Evolutionary conservation across 2,888 invertebrate genomes (phyloP), one percentile per base, ranked within the genome.

Genomic region (Leptothorax acervorum): DNA sequence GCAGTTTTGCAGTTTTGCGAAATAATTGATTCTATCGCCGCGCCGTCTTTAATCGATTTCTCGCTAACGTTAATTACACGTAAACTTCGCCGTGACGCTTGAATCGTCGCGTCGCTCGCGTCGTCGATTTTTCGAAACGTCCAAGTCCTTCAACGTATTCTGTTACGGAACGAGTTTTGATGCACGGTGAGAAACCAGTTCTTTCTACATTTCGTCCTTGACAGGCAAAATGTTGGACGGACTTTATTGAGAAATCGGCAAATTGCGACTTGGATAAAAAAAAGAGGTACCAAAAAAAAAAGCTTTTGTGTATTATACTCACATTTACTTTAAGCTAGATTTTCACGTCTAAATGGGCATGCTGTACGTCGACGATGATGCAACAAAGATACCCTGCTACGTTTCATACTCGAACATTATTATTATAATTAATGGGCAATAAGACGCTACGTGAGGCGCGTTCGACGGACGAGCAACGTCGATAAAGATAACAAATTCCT

Each of bases 121-220:
- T 23, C 28, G 71, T 71, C 18, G 39, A 45, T 82, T 83, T 82
- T 42, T 48, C n/a, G 74, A 78, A 78, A 76, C 63, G 85, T 23
- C 84, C 82, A 88, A 87, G 88, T 85, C 87, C 84, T 86, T 83
- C 35, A 35, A 6, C 63, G 86, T 88, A 82, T 84, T 91, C 90
- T 90, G 91, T 91, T 89, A 90, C 90, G 87, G 85, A 90, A 91
- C 93, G 85, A 91, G 93, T 92, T 92, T 92, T 90, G 84, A 85
- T 86, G 86, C 87, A 82, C 87, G 84, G 73, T 84, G 83, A 84
- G 86, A 91, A 93, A 93, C 93, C 92, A 92, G 93, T 93, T 93
- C 91, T 87, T 90, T 75, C 63, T 79, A 62, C 83, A 65, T 75
- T 65, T 70, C 79, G 75, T 79, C 68, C 79, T 70, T 81, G 66